Percentiles rank a stretch among this genome's conserved stretches.
phyloP scores from a whole-genome alignment of 2,888 invertebrate species.

The Subacronicta megacephala region DNA sequence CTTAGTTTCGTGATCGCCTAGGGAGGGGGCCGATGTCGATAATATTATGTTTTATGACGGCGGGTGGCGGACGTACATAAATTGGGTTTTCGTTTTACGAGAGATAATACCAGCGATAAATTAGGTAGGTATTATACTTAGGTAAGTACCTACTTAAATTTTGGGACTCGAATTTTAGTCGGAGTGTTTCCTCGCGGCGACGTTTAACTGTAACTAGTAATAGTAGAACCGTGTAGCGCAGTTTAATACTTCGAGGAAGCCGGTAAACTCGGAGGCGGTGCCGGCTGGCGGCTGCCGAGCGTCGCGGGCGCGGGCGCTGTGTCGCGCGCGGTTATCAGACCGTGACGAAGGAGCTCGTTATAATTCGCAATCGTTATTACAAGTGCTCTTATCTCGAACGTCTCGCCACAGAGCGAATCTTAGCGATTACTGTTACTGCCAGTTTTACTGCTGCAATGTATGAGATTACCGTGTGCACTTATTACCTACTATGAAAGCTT shows the following conservation, averaged over 20 bases:
- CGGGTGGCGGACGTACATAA: slow-evolving; percentile 81
- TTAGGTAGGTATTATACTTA: slow-evolving; percentile 57
- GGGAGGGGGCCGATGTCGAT: slow-evolving; percentile 87
- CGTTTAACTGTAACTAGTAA: slow-evolving; percentile 55
- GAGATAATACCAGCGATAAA: slow-evolving; percentile 83
- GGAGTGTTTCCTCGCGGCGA: slow-evolving; percentile 62
- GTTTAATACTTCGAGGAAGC: slow-evolving; percentile 69
- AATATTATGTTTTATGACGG: slow-evolving; percentile 87
- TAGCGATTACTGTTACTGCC: slow-evolving; percentile 58
- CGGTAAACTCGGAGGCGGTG: slow-evolving; percentile 69
- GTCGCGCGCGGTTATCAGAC: slow-evolving; percentile 74
- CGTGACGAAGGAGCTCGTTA: slow-evolving; percentile 76
- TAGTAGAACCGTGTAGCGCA: too few relatives aligned
- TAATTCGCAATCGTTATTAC: slow-evolving; percentile 73
- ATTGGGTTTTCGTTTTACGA: slow-evolving; percentile 87
- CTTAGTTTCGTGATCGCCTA: slow-evolving; percentile 88
- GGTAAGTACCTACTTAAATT: slow-evolving; percentile 64
- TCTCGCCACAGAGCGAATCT: slow-evolving; percentile 65
- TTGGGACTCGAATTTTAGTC: slow-evolving; percentile 74
- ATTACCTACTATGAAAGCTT: slow-evolving; percentile 61
- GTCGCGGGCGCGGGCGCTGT: too few relatives aligned
- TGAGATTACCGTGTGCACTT: slow-evolving; percentile 44
- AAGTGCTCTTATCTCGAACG: slow-evolving; percentile 70
- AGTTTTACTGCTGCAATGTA: slow-evolving; percentile 48
- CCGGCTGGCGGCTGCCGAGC: too few relatives aligned